A percentile compares a stretch with the other conserved stretches of the same genome.
phyloP scores from a whole-genome alignment of 1,140 invertebrate species.

The Pissodes strobi region DNA sequence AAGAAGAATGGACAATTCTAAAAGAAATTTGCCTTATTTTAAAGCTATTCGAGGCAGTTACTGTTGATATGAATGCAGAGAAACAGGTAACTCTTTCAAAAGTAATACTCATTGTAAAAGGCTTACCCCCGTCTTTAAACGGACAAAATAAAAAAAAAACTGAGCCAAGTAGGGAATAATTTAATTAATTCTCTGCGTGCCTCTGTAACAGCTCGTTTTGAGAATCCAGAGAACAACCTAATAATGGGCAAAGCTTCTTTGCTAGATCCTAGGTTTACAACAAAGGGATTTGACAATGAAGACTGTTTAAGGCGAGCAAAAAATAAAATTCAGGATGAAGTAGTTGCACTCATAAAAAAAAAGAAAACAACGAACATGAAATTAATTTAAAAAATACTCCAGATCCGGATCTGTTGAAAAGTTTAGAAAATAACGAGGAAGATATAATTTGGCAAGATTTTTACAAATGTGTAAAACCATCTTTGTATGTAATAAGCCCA shows the following conservation, averaged over 20 bases:
- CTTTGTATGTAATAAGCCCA: conserved; percentile 9
- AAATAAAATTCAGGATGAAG: conserved; percentile 15
- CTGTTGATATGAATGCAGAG: conserved; percentile 17
- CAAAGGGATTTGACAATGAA: conserved; percentile 14
- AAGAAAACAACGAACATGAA: background rate
- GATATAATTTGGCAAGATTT: conserved; percentile 13
- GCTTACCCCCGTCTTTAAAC: background rate
- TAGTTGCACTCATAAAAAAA: conserved; percentile 7
- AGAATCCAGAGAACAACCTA: conserved; percentile 5
- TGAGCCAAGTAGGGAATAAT: background rate
- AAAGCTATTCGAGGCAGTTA: conserved; percentile 30
- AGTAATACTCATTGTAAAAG: conserved; percentile 13
- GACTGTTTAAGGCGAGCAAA: background rate
- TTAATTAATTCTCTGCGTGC: conserved; percentile 6
- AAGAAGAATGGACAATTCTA: conserved; percentile 20
- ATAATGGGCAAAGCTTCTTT: conserved; percentile 14
- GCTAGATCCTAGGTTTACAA: conserved; percentile 21
- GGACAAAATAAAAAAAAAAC: background rate
- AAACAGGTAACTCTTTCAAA: conserved; percentile 21
- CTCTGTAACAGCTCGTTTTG: conserved; percentile 5
- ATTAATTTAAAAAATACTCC: background rate
- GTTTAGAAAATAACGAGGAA: background rate
- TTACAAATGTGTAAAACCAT: conserved; percentile 4
- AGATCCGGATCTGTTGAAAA: background rate
- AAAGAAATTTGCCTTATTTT: conserved; percentile 18